Percentiles rank a stretch among this genome's conserved stretches.
These are phyloP conservation scores for Corella eumyota DNA, from an alignment of 23 tunicate species.

Conservation along the genomic window DNA sequence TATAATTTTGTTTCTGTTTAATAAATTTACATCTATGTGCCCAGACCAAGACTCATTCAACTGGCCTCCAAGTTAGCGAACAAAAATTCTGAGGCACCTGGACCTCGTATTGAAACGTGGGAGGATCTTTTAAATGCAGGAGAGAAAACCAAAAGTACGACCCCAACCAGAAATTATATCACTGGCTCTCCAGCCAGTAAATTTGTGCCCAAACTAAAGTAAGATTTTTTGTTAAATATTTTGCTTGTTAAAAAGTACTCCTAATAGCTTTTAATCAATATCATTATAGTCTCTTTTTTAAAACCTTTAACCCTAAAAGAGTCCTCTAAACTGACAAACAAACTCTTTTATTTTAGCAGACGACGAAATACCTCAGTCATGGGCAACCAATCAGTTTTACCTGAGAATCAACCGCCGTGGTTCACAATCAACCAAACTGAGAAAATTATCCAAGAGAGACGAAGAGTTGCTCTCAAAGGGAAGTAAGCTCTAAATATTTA, in stretches of 20 bases:
- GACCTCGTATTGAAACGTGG: slow-evolving; percentile 59
- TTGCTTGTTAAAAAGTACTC: no score
- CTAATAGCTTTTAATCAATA: no score
- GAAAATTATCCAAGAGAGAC: slow-evolving; percentile 23
- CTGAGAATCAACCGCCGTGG: slow-evolving; percentile 35
- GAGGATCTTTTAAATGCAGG: slow-evolving; percentile 51
- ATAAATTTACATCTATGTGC: no score
- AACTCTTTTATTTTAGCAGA: no score
- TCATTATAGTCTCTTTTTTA: no score
- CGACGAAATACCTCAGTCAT: slow-evolving; percentile 13
- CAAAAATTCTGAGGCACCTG: slow-evolving; percentile 4
- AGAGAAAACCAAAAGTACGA: slow-evolving; percentile 9
- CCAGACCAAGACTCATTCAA: slow-evolving; percentile 30
- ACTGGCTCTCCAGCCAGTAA: slow-evolving; percentile 2
- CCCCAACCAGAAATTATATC: no score
- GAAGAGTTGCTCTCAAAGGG: slow-evolving; percentile 18
- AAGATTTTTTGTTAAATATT: neutral
- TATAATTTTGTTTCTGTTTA: no score
- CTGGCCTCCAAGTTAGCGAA: slow-evolving; percentile 19
- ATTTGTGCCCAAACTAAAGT: slow-evolving; percentile 13
- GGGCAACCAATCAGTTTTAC: neutral
- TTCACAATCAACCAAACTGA: slow-evolving; percentile 22
- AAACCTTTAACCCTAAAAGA: no score
- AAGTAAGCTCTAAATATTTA: slow-evolving; percentile 7
- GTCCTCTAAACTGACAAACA: no score